These are phyloP conservation scores for Nysson spinosus DNA, from an alignment of 2,888 invertebrate genomes.

Conservation along the genomic window DNA sequence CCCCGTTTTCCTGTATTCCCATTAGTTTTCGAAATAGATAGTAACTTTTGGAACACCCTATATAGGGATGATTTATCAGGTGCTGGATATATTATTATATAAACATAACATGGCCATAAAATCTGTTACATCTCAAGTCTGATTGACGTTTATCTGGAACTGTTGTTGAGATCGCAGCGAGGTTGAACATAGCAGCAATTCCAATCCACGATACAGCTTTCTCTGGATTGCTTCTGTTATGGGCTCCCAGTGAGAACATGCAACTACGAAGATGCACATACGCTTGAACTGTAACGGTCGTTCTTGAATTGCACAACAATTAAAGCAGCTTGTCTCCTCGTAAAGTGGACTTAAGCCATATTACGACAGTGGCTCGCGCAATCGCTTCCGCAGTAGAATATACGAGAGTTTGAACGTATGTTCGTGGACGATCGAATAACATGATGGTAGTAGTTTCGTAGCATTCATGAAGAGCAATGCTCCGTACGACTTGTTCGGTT, in stretches of 20 bases:
- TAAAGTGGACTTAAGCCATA: slow-evolving; percentile 24
- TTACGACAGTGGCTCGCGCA: background rate
- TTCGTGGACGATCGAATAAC: slow-evolving; percentile 15
- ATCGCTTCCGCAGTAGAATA: background rate
- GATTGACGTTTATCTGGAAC: slow-evolving; percentile 5
- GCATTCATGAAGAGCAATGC: slow-evolving; percentile 4
- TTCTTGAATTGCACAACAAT: slow-evolving; percentile 43
- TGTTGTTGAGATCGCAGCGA: slow-evolving; percentile 24
- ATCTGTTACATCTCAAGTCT: too few species aligned
- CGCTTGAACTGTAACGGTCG: slow-evolving; percentile 47
- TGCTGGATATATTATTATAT: too few species aligned
- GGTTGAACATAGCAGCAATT: slow-evolving; percentile 31
- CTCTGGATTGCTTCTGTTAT: slow-evolving; percentile 35
- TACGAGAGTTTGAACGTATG: background rate
- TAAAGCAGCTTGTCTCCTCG: slow-evolving; percentile 39
- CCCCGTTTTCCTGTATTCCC: too few species aligned
- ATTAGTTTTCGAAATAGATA: too few species aligned
- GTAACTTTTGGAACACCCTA: too few species aligned
- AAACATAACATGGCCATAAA: too few species aligned
- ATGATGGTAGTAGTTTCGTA: background rate
- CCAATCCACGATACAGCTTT: slow-evolving; percentile 33
- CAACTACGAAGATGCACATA: slow-evolving; percentile 22
- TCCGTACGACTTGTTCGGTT: slow-evolving; percentile 27
- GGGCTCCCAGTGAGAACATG: slow-evolving; percentile 12
- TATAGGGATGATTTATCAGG: too few species aligned